Evolutionary conservation across 2,113 vertebrate genomes (phyloP).

Genomic region (Phalacrocorax carbo): DNA sequence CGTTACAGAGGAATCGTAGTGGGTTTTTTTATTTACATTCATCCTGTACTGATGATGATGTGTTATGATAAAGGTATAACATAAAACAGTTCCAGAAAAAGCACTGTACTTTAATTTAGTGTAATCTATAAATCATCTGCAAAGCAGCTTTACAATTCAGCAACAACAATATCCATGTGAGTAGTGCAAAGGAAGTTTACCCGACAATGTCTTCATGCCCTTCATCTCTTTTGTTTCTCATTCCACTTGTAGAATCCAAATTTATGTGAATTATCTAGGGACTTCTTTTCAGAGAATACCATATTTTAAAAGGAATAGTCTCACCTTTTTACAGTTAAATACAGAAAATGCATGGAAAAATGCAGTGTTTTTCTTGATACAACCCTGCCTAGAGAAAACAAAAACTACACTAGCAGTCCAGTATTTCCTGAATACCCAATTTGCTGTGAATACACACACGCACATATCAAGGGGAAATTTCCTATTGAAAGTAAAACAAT

Average conservation of each 20-base stretch:
- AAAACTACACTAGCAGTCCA: neutral
- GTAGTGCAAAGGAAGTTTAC: neutral
- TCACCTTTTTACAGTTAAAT: neutral
- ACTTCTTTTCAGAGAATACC: neutral
- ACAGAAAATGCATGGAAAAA: neutral
- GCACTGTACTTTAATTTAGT: neutral
- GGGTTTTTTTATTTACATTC: neutral
- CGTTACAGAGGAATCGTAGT: neutral
- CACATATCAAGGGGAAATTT: neutral
- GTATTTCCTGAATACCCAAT: neutral
- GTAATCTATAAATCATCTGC: neutral
- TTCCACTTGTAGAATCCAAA: neutral
- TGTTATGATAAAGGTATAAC: neutral
- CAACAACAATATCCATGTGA: neutral
- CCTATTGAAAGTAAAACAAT: neutral
- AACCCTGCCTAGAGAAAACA: neutral
- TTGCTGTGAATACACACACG: neutral
- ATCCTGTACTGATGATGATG: neutral
- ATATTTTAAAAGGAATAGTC: neutral
- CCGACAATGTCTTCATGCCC: neutral
- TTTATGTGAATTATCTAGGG: neutral
- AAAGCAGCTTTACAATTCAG: neutral
- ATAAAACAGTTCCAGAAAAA: neutral
- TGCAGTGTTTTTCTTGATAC: neutral
- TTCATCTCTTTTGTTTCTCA: neutral